Evolutionary conservation across 1,140 invertebrate species (phyloP), one percentile per base, ranked within the genome.

Genomic region (Acromyrmex charruanus): DNA sequence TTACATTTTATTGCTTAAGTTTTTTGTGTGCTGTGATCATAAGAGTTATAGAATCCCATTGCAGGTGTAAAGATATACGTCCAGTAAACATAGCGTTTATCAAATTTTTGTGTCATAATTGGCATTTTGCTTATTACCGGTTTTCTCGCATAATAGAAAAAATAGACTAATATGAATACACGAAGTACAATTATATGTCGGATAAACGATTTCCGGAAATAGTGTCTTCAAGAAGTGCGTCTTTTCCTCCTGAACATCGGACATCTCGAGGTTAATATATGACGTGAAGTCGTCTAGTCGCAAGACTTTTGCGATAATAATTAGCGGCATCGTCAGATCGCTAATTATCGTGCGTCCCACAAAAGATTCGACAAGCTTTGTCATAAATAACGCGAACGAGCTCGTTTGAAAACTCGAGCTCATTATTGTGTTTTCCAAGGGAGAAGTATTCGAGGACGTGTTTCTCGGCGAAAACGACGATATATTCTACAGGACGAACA

Each of bases 371-470:
- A 3, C 53, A 5, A 72, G 10, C 5, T n/a, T 44, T 10, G 66
- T 5, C 53, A 35, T 82, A 82, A 82, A 72, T 72, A 82, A 74
- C 18, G 31, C 25, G 53, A 61, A 61, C 18, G 53, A 59, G 53
- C 39, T 53, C 35, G 31, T 21, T 71, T 25, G 28, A 59, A n/a
- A 28, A 44, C 9, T 44, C 9, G 39, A 2, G 21, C 66, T 81
- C 61, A 85, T 87, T 89, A 87, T 75, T 49, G 65, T 25, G 3
- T 82, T 82, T 82, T 74, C 55, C 80, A 49, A 77, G n/a, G 21
- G 58, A 44, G 28, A n/a, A 39, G 51, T 21, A 21, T 49, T 12
- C n/a, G 18, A 39, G 58, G 31, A 69, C 9, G 12, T 39, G 18
- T 59, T 21, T 25, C 74, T 35, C n/a, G 18, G 21, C 14, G n/a